Conservation (phyloP, 2,888 invertebrate species). For the Trissolcus brochymenae region DNA sequence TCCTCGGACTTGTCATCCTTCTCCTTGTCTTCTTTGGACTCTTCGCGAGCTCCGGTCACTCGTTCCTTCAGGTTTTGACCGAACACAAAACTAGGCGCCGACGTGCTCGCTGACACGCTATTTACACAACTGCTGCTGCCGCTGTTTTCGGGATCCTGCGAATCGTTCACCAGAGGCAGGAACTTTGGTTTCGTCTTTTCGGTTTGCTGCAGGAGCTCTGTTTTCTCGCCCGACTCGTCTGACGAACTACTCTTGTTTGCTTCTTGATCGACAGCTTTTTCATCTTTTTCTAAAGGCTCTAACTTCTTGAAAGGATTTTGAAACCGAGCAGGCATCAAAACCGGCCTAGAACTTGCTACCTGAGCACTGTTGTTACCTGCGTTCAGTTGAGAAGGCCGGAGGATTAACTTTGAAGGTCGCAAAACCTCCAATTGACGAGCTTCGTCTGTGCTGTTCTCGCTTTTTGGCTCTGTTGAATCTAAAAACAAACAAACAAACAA, state of each 20-base stretch:
- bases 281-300: conserved; percentile 56
- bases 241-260: conserved; percentile 41
- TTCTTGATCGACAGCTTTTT: conserved; percentile 12
- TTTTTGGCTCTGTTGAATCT: conserved; percentile 20
- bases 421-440: conserved; percentile 61
- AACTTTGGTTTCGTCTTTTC: conserved; percentile 69
- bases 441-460: conserved; percentile 12
- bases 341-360: conserved; percentile 60
- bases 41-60: conserved; percentile 82
- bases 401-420: conserved; percentile 63
- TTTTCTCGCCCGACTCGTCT: conserved; percentile 56
- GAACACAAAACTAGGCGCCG: conserved; percentile 88
- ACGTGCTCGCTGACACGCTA: conserved; percentile 67
- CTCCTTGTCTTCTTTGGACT: conserved; percentile 71
- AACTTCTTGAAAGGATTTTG: conserved; percentile 70
- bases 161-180: conserved; percentile 67
- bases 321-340: conserved; percentile 69
- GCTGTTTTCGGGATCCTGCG: conserved; percentile 69
- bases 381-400: conserved; percentile 70
- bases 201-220: background rate
- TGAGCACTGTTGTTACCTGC: conserved; percentile 61
- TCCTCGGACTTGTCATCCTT: conserved; percentile 76
- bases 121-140: conserved; percentile 63
- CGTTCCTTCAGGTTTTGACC: conserved; percentile 93
- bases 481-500: conserved; percentile 1